A percentile compares a stretch with the other conserved stretches of the same genome.
phyloP scores from a whole-genome alignment of 2,113 vertebrate genomes.

The Hemicordylus capensis region DNA sequence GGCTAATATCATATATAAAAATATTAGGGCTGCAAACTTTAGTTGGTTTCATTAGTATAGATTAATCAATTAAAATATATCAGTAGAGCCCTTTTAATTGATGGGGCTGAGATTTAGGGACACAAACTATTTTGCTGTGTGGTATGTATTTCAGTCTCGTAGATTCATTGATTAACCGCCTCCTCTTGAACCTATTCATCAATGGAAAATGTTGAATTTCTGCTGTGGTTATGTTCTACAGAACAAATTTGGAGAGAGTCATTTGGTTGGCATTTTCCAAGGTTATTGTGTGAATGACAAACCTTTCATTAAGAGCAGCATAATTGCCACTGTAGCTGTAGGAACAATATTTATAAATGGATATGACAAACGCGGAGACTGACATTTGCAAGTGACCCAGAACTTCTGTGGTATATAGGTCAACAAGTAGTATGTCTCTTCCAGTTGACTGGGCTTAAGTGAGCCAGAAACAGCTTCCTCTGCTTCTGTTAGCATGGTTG shows the following conservation, averaged over 20 bases:
- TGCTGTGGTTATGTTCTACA: not conserved
- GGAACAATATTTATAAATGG: too few relatives aligned
- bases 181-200: not conserved
- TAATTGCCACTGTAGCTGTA: too few relatives aligned
- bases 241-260: not conserved
- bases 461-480: too few relatives aligned
- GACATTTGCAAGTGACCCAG: too few relatives aligned
- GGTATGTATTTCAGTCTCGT: not conserved
- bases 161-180: not conserved
- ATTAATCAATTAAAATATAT: not conserved
- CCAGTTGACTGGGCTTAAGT: too few relatives aligned
- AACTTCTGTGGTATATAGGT: too few relatives aligned
- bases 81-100: not conserved
- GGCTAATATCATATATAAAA: not conserved
- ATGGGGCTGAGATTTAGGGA: not conserved
- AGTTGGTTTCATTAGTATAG: not conserved
- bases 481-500: too few relatives aligned
- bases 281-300: not conserved
- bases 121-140: not conserved
- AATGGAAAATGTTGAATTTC: not conserved
- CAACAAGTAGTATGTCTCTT: too few relatives aligned
- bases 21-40: not conserved
- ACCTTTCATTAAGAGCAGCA: too few relatives aligned
- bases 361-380: too few relatives aligned
- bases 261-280: not conserved